Base-by-base conservation (phyloP, 1,140 invertebrate genomes). In the Colletes latitarsis region DNA sequence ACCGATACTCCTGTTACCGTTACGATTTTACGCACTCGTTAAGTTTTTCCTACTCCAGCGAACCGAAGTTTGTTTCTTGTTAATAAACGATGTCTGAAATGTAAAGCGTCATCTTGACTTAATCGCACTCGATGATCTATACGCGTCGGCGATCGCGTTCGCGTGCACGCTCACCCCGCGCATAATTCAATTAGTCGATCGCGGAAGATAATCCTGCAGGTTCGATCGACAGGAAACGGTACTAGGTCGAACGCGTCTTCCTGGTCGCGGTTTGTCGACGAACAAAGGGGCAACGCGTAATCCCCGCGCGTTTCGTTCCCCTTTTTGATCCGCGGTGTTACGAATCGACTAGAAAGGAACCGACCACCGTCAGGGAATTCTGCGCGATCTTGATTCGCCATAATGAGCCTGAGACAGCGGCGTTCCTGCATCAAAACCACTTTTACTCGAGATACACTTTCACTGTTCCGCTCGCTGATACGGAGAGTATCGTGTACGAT, bases 371-470 rank as follows among this genome's bases (percentile, higher is more conserved):
- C 66, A 70, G 83, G 82, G 43, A 83, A 77, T 84, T 70, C 69
- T 70, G 68, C 74, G 77, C 87, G 89, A 87, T 91, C 89, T 91
- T 85, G 87, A 90, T 91, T 91, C 81, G 77, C 88, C 89, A 84
- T 91, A 91, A 91, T 87, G 84, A 91, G 88, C 57, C 39, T 10
- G 43, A 81, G 52, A 81, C 53, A 77, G 72, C n/a, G 9, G 63
- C 84, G 73, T 83, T 86, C 84, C 77, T 86, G 57, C 74, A 73
- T 75, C 43, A 60, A 88, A 89, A 92, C 89, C 81, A 92, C 91
- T 92, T 93, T 92, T 93, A 92, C 90, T 86, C 77, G 66, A 62
- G 82, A 84, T 86, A 75, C 70, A 92, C 91, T 93, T 93, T 93
- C 91, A 93, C 91, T 91, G 88, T 88, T 91, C 85, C 89, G 88